Conservation (phyloP, 2,888 invertebrate species). For the Andrena trimmerana region DNA sequence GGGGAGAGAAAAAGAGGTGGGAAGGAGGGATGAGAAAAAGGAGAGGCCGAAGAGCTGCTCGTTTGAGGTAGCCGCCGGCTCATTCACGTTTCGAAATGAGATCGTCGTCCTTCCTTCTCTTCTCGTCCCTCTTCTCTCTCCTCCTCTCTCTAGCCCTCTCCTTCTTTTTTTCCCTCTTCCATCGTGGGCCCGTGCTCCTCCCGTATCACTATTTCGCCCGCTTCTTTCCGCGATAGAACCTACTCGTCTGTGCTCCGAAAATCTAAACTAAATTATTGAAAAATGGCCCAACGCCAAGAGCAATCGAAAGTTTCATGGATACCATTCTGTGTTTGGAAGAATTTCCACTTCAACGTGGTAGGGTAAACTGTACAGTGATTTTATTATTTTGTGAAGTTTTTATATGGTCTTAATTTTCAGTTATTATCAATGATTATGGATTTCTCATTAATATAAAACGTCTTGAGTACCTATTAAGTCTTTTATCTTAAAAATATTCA, state of each 20-base stretch:
- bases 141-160: constrained; percentile 26
- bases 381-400: no score
- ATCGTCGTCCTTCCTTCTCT: constrained; percentile 74
- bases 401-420: no score
- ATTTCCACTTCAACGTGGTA: no score
- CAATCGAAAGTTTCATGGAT: no score
- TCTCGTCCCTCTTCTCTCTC: constrained; percentile 40
- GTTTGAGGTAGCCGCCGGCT: constrained; percentile 84
- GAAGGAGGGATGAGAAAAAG: constrained; percentile 26
- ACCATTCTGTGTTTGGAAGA: no score
- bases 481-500: no score
- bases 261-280: no score
- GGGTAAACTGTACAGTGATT: no score
- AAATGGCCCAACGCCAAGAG: no score
- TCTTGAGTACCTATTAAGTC: no score
- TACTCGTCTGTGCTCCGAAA: background rate
- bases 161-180: background rate
- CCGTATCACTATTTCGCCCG: constrained; percentile 14
- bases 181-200: background rate
- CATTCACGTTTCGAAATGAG: constrained; percentile 84
- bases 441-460: no score
- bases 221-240: constrained; percentile 16
- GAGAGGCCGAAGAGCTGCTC: constrained; percentile 72
- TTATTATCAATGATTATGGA: no score
- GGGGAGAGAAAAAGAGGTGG: constrained; percentile 47